Base-by-base conservation (phyloP, 2,888 invertebrate genomes). In the Augiades crinisus region DNA sequence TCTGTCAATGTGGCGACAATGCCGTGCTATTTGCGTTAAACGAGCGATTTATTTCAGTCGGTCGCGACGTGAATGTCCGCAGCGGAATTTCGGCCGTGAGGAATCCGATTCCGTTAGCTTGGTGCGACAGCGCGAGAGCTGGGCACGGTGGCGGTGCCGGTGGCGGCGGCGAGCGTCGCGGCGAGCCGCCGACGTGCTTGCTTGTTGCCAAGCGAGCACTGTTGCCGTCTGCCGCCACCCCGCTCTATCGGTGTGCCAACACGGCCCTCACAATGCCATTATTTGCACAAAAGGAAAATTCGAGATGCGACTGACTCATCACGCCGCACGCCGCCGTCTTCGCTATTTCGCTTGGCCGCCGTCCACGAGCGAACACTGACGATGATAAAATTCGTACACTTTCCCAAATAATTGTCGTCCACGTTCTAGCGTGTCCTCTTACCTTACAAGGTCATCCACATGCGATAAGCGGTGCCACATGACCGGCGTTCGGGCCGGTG, bases 41-140 rank as follows among this genome's bases (percentile, higher is more conserved):
- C 78, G 81, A 79, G 81, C 85, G 82, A 84, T 85, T 87, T 87
- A 88, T 88, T 88, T 88, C 84, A 88, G 87, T 85, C 85, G 75
- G 80, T 78, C 75, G 84, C 68, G 75, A 76, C 86, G 87, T 88
- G 88, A 88, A 88, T 67, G 88, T 80, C 85, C 87, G 80, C 86
- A 64, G 69, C 69, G 87, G 87, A 85, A 88, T 87, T 88, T 88
- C 73, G 86, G 85, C 74, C 81, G 79, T 75, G 74, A 81, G 82
- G 86, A 81, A 84, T 84, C 83, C 63, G 72, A 81, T 81, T 76
- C 86, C 84, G 87, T 87, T 86, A 86, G 77, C 68, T 77, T 73
- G 77, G 54, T 54, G 68, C 59, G 58, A 57, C 54, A 54, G 56
- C 65, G 68, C 60, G 65, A 67, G 65, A 59, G 63, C 55, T 60